phyloP scores from a whole-genome alignment of 2,797 vertebrate species.

The Aulostomus chinensis region DNA sequence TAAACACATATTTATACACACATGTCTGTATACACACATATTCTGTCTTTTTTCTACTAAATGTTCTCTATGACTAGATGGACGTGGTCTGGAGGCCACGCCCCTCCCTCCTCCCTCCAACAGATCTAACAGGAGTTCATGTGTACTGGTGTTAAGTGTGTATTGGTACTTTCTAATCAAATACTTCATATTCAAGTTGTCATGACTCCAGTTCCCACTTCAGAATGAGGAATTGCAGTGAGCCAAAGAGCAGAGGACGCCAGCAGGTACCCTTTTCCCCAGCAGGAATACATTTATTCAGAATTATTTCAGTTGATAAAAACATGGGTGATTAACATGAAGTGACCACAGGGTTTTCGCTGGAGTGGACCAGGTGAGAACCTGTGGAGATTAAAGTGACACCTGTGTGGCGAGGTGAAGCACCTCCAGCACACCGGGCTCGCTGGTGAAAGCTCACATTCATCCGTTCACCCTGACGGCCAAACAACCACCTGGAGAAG shows the following conservation, averaged over 20 bases:
- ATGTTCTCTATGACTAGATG: too few species aligned
- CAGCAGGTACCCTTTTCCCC: conserved; percentile 49
- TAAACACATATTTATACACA: too few species aligned
- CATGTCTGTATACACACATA: too few species aligned
- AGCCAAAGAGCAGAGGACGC: neutral
- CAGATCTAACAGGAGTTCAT: too few species aligned
- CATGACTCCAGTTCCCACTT: too few species aligned
- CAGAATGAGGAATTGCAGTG: too few species aligned
- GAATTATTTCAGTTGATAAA: conserved; percentile 75
- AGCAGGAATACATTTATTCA: conserved; percentile 72
- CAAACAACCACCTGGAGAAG: conserved; percentile 37
- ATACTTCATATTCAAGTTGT: too few species aligned
- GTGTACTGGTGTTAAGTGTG: too few species aligned
- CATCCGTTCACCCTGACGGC: conserved; percentile 27
- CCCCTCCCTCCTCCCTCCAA: too few species aligned
- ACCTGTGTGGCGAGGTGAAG: conserved; percentile 25
- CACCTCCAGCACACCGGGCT: neutral
- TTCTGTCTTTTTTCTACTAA: too few species aligned
- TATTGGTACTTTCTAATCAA: too few species aligned
- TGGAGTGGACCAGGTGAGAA: conserved; percentile 34
- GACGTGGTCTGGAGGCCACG: too few species aligned
- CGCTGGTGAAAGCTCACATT: conserved; percentile 20
- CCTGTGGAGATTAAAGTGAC: conserved; percentile 15
- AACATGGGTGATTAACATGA: conserved; percentile 74
- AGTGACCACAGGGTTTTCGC: conserved; percentile 49